A percentile compares a stretch with the other conserved stretches of the same genome.
These are phyloP conservation scores for Heliconius nattereri DNA, from an alignment of 1,140 invertebrate genomes.

Conservation along the genomic window DNA sequence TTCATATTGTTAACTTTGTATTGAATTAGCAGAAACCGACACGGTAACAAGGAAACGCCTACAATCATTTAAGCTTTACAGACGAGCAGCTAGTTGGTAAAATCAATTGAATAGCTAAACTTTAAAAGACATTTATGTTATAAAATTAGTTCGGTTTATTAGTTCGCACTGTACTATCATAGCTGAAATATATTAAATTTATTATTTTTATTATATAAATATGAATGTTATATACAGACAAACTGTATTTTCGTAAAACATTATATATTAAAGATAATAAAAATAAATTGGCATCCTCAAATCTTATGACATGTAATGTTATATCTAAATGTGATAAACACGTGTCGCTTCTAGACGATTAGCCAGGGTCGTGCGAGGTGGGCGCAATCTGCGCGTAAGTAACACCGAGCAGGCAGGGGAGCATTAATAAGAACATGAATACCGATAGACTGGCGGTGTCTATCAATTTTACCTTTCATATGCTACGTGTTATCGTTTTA, in stretches of 20 bases:
- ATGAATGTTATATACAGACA: no score
- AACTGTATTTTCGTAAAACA: no score
- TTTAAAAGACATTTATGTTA: neutral
- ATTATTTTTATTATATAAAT: neutral
- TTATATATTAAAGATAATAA: neutral
- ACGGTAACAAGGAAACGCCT: conserved; percentile 21
- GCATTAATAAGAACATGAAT: conserved; percentile 73
- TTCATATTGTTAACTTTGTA: conserved; percentile 1
- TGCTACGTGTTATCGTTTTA: conserved; percentile 30
- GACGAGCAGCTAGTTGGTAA: neutral
- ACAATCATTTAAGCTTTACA: conserved; percentile 1
- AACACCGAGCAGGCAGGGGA: conserved; percentile 45
- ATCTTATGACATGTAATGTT: neutral
- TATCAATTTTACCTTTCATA: conserved; percentile 40
- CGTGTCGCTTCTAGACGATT: conserved; percentile 76
- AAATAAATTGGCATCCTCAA: neutral
- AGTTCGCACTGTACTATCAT: no score
- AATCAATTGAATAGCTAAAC: neutral
- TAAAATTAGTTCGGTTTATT: no score
- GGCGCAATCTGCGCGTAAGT: conserved; percentile 58
- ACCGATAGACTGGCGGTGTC: conserved; percentile 51
- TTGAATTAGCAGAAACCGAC: conserved; percentile 20
- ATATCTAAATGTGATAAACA: conserved; percentile 61
- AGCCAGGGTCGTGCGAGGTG: conserved; percentile 52
- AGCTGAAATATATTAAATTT: no score